Conservation (phyloP, 2,888 invertebrate genomes). For the Sminthurinus aureus region DNA sequence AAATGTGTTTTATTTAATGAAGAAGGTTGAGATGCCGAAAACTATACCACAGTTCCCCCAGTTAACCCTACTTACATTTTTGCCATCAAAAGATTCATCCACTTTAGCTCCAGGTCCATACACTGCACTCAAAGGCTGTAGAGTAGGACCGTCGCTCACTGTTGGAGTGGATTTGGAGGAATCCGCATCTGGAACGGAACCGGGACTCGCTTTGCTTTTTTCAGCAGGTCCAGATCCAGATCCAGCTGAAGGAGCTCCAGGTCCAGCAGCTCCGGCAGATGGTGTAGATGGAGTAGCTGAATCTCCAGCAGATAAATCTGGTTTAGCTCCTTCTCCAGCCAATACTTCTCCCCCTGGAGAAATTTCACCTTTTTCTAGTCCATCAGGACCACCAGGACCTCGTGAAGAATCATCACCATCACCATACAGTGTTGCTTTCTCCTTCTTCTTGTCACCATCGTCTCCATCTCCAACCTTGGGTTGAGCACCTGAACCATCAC, state of each 20-base stretch:
- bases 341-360: background rate
- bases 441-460: background rate
- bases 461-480: background rate
- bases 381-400: conserved; percentile 27
- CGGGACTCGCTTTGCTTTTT: background rate
- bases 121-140: conserved; percentile 16
- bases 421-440: background rate
- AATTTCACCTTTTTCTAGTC: background rate
- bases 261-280: background rate
- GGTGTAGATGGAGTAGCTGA: background rate
- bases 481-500: background rate
- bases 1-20: background rate
- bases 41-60: too few species aligned
- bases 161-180: background rate
- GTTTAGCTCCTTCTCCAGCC: background rate
- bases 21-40: too few species aligned
- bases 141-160: background rate
- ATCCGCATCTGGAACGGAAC: background rate
- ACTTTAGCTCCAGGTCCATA: conserved; percentile 71
- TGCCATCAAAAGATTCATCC: conserved; percentile 83
- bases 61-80: conserved; percentile 68
- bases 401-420: background rate
- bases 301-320: background rate
- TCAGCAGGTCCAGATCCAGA: background rate
- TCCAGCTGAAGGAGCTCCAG: background rate